Base-by-base conservation (phyloP, 2,888 invertebrate genomes). In the Leptopterna dolabrata region DNA sequence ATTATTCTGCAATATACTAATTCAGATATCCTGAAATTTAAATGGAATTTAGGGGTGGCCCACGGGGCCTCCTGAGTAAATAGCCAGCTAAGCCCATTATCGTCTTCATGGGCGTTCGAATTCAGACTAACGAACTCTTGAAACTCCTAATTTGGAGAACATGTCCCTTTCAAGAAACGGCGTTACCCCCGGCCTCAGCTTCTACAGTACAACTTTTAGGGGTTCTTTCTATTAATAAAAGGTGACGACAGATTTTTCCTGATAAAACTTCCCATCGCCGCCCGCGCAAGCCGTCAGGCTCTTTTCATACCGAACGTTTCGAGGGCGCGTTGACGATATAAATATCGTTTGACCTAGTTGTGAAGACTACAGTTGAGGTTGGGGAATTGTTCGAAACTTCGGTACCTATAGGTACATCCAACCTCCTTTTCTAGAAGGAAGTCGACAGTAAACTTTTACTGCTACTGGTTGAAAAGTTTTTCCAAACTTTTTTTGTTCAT, bases 291-390 rank as follows among this genome's bases (percentile, higher is more conserved):
- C 7, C 36, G 36, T 36, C 36, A 19, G 55, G 19, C 19, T 9
- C 55, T 63, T 63, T 63, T 19, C 24, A 63, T 24, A n/a, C 24
- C 27, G 24, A 63, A 63, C 63, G 63, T 63, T 73, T 73, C n/a
- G 36, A 73, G n/a, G 16, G 30, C 73, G 70, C 16, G 73, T 81
- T 51, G 55, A 55, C 81, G 81, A 81, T 81, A 81, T 81, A 81
- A 81, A 81, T 81, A 81, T 81, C 81, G 55, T 81, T 81, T 81
- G 81, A 81, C 81, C 81, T 55, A 81, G 81, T 81, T 81, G 81
- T 14, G 70, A 14, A 47, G 63, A 63, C 63, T 63, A 63, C 11
- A 24, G 63, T 63, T 13, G 24, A 76, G 76, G 76, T 76, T 16
- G 27, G 78, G 19, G 45, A 11, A 45, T 45, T 45, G 78, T 24